Base-by-base conservation (phyloP, 2,888 invertebrate species). In the Adelphocoris suturalis region DNA sequence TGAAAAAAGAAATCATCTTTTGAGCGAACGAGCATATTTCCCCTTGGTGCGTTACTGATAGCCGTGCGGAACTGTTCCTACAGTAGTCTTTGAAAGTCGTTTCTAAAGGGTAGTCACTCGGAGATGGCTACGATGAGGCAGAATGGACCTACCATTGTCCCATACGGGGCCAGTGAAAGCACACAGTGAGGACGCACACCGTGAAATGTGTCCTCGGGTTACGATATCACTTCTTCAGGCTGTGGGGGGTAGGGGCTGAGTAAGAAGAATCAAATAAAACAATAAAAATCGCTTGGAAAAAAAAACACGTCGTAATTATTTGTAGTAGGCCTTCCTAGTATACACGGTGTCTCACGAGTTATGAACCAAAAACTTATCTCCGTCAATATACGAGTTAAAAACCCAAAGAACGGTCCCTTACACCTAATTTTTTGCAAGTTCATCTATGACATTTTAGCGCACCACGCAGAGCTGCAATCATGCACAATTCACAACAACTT, bases 51-150 rank as follows among this genome's bases (percentile, higher is more conserved):
- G 78, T 46, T 47, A 78, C 68, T 68, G 68, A 68, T 68, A 68
- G 23, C 68, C 68, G 19, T 68, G 68, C 23, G 68, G 68, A 23
- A 23, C 68, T 68, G 68, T 68, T 68, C 68, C 27, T 68, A 27
- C 68, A 68, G 23, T 23, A 68, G 68, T 68, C 68, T 68, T 68
- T 68, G 68, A 68, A 68, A 68, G 68, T 68, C 68, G 19, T 68
- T 68, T 68, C 68, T 23, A 68, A 68, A 68, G 68, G 68, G 68
- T 27, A 68, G 68, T 68, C 61, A 61, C 61, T 61, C 68, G 68
- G 23, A 68, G 68, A 12, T 61, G 61, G 19, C 61, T 61, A 61
- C 19, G 61, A 61, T 68, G 68, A 68, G 68, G 68, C 57, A 57
- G 57, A 68, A 27, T 68, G 23, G 23, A 68, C 68, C 11, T 23